Evolutionary conservation across 2,888 invertebrate genomes (phyloP).

Genomic region (Diloba caeruleocephala): DNA sequence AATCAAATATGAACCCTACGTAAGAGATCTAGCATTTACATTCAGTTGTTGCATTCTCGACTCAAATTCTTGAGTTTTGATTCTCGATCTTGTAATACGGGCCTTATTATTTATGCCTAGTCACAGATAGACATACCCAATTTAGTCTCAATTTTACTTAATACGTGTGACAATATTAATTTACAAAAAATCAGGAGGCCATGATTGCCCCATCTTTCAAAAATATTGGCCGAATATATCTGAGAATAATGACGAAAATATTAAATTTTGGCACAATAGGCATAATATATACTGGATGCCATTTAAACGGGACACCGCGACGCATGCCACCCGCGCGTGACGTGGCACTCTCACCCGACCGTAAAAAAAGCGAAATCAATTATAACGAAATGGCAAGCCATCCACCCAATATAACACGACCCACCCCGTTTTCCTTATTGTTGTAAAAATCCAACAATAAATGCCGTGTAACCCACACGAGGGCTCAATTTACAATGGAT

Average conservation of each 20-base stretch:
- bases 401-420: slow-evolving; percentile 64
- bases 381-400: slow-evolving; percentile 82
- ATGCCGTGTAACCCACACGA: slow-evolving; percentile 51
- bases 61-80: too few species aligned
- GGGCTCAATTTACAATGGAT: slow-evolving; percentile 60
- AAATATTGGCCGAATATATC: not conserved
- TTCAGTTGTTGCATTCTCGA: too few species aligned
- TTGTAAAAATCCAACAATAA: slow-evolving; percentile 47
- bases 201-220: not conserved
- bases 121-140: too few species aligned
- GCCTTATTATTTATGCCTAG: too few species aligned
- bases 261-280: slow-evolving; percentile 36
- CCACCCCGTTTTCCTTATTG: slow-evolving; percentile 50
- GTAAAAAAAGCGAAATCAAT: slow-evolving; percentile 86
- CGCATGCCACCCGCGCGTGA: slow-evolving; percentile 74
- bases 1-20: too few species aligned
- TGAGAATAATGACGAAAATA: slow-evolving; percentile 16
- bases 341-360: slow-evolving; percentile 77
- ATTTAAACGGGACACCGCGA: slow-evolving; percentile 60
- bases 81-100: too few species aligned
- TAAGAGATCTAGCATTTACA: too few species aligned
- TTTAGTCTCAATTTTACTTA: too few species aligned
- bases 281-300: slow-evolving; percentile 51
- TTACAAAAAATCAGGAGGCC: too few species aligned
- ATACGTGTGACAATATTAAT: too few species aligned